Conservation (phyloP, 2,797 vertebrate genomes). For the Anabacerthia variegaticeps region DNA sequence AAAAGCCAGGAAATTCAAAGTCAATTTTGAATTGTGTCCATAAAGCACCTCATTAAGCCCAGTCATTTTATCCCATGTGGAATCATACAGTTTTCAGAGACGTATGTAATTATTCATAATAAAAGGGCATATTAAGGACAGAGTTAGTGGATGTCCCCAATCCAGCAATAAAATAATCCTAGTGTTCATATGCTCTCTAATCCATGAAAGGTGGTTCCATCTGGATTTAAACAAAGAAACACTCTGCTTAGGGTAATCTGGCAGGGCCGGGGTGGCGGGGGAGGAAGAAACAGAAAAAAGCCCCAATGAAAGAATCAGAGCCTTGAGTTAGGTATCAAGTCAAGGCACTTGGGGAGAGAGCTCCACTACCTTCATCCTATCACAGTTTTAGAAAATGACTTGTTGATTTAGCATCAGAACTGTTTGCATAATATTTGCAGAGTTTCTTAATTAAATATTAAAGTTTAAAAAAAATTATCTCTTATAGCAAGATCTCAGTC, state of each 20-base stretch:
- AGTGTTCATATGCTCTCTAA: not conserved
- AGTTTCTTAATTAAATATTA: not conserved
- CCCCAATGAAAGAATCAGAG: not conserved
- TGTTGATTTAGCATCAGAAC: not conserved
- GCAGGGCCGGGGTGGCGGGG: no score
- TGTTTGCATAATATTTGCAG: not conserved
- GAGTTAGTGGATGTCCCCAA: not conserved
- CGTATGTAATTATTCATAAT: slow-evolving; percentile 13
- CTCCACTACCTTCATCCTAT: not conserved
- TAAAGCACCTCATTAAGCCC: slow-evolving; percentile 62
- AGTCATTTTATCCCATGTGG: not conserved
- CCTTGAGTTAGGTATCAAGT: not conserved
- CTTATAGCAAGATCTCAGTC: not conserved
- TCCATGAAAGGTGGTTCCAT: not conserved
- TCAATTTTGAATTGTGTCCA: slow-evolving; percentile 60
- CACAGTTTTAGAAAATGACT: not conserved
- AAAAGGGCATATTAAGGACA: slow-evolving; percentile 1
- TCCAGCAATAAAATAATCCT: not conserved
- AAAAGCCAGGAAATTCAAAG: slow-evolving; percentile 63
- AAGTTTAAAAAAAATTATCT: not conserved
- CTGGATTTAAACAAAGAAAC: not conserved
- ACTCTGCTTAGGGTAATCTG: not conserved
- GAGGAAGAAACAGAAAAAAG: no score
- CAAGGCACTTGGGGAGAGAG: rapidly evolving
- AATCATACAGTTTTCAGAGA: slow-evolving; percentile 26